Evolutionary conservation across 2,888 invertebrate genomes (phyloP).

Genomic region (Oxyteleia sp.): DNA sequence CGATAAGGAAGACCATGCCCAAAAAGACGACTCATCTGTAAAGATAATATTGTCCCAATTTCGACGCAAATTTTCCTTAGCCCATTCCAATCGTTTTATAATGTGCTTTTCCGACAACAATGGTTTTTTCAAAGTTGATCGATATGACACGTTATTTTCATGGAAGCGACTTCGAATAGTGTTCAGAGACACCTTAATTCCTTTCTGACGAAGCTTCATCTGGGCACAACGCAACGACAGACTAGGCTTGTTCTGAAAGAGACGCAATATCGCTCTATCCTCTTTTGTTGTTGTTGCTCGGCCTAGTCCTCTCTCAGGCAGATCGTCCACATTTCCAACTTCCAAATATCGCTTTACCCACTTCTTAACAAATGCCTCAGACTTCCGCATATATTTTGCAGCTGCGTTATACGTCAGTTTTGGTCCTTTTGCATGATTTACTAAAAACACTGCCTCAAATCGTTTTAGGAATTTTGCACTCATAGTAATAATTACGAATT

Average conservation of each 20-base stretch:
- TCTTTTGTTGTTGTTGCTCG: constrained; percentile 1
- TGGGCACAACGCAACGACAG: neutral
- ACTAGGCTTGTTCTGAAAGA: constrained; percentile 9
- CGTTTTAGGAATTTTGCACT: constrained; percentile 7
- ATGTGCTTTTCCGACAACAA: constrained; percentile 17
- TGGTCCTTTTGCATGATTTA: constrained; percentile 20
- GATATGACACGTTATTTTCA: constrained; percentile 12
- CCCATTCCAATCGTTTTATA: constrained; percentile 15
- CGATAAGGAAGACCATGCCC: neutral
- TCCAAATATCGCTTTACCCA: constrained; percentile 44
- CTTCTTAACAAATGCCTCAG: constrained; percentile 28
- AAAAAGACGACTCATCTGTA: too few species aligned
- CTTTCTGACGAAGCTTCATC: constrained; percentile 8
- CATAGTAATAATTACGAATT: constrained; percentile 3
- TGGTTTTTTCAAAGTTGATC: constrained; percentile 10
- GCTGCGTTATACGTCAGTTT: constrained; percentile 20
- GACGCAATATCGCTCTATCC: constrained; percentile 7
- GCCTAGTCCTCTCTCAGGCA: constrained; percentile 8
- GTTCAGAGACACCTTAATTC: constrained; percentile 6
- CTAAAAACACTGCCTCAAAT: constrained; percentile 30
- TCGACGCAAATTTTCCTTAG: neutral
- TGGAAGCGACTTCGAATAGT: constrained; percentile 4
- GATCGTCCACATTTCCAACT: constrained; percentile 13
- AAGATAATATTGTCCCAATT: too few species aligned
- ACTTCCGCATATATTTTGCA: constrained; percentile 40